Base-by-base conservation (phyloP, 1,140 invertebrate genomes). In the Drosophila fuyamai region DNA sequence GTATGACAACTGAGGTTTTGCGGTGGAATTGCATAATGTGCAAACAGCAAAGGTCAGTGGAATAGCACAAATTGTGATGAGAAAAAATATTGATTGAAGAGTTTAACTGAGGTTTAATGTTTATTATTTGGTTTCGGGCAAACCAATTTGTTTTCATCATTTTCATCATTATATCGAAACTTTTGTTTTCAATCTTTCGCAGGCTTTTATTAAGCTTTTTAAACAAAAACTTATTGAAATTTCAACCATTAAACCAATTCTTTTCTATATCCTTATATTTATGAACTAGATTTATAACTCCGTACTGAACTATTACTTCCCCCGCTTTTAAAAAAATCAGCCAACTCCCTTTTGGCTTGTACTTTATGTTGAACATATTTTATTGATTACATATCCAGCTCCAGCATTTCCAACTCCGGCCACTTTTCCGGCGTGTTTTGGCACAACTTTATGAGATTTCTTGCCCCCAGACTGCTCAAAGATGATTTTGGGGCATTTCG, bases 361-460 rank as follows among this genome's bases (percentile, higher is more conserved):
- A 78, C 73, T 81, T 83, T 70, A 88, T 86, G 72, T 56, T 54
- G 51, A 82, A 89, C 83, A 86, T 86, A 86, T 89, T 86, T 86
- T 86, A 86, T 86, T 89, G 83, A 86, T 86, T 86, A 88, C 84
- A 86, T 80, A 76, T 72, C 63, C 44, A 71, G 7, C 55, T 38
- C 5, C 68, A 48, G 9, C 74, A 36, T 43, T 55, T 36, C 40
- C 10, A 44, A 4, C 58, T 54, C 18, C n/a, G 18, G 9, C 47
- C 55, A 35, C 41, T 55, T 36, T 73, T 50, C 38, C 23, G 53
- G 23, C 83, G 84, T 86, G 83, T 76, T 76, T 88, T 80, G 81
- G 84, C 84, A 83, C 84, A 76, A 80, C 59, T 89, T 89, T 83
- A 80, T 80, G 83, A 71, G 82, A 86, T 88, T 88, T 82, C 59